Conservation (phyloP, 2,113 vertebrate genomes). For the Scartelaos histophorus region DNA sequence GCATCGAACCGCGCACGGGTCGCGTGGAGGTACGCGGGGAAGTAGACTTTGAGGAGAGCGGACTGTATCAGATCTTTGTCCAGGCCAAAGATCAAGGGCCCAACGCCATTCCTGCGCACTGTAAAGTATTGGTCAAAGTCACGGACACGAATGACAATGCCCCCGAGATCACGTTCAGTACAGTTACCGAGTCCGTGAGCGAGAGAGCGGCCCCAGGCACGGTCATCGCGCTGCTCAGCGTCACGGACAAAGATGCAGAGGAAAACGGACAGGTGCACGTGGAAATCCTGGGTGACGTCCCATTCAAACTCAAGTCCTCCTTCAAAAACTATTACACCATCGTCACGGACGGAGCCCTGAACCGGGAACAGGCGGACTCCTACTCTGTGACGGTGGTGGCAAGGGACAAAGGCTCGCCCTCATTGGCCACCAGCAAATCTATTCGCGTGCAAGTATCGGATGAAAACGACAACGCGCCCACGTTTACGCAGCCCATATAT, state of each 20-base stretch:
- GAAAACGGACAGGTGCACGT: conserved; percentile 93
- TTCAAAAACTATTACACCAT: conserved; percentile 96
- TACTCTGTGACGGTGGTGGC: conserved; percentile 94
- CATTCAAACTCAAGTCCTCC: conserved; percentile 92
- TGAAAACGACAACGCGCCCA: conserved; percentile 95
- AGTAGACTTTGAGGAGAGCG: conserved; percentile 94
- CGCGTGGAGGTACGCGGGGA: conserved; percentile 91
- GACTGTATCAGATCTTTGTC: conserved; percentile 90
- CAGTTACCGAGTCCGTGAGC: conserved; percentile 92
- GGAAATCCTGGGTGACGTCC: conserved; percentile 91
- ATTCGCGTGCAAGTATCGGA: conserved; percentile 93
- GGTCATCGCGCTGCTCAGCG: conserved; percentile 93
- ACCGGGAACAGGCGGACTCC: conserved; percentile 89
- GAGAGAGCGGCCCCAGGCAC: conserved; percentile 92
- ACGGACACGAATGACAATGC: conserved; percentile 93
- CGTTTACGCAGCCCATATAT: conserved; percentile 89
- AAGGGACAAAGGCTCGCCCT: conserved; percentile 85
- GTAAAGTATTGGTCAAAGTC: conserved; percentile 92
- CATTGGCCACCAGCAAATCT: conserved; percentile 88
- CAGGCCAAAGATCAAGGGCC: conserved; percentile 96
- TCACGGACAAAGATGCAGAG: conserved; percentile 90
- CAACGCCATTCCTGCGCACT: conserved; percentile 94
- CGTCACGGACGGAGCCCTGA: conserved; percentile 89
- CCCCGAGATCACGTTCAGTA: conserved; percentile 96
- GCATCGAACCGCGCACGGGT: conserved; percentile 87